Evolutionary conservation across 1,140 invertebrate genomes (phyloP).

Genomic region (Idris sp.): DNA sequence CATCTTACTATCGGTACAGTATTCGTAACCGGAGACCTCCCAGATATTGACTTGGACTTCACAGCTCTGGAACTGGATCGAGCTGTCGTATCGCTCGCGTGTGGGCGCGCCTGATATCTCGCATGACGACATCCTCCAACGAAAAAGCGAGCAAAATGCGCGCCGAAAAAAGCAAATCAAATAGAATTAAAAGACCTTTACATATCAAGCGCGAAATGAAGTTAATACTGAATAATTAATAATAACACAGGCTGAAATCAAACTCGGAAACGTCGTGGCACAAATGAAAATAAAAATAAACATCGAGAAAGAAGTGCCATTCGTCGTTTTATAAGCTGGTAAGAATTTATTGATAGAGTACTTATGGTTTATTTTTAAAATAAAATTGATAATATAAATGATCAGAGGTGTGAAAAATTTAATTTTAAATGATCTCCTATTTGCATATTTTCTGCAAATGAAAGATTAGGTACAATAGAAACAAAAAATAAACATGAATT

Average conservation of each 20-base stretch:
- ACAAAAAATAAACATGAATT: no score
- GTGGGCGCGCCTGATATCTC: slow-evolving; percentile 62
- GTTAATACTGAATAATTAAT: slow-evolving; percentile 60
- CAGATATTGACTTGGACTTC: slow-evolving; percentile 57
- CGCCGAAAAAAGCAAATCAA: slow-evolving; percentile 23
- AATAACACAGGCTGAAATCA: slow-evolving; percentile 47
- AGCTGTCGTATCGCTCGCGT: slow-evolving; percentile 63
- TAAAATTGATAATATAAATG: no score
- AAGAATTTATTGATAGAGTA: no score
- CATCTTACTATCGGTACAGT: slow-evolving; percentile 61
- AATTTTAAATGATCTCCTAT: no score
- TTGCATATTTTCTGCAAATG: no score
- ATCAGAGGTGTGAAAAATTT: no score
- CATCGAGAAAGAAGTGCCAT: no score
- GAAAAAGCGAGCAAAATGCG: slow-evolving; percentile 36
- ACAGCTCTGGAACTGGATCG: slow-evolving; percentile 60
- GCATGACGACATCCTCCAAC: slow-evolving; percentile 56
- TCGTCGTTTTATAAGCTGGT: no score
- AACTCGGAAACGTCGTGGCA: slow-evolving; percentile 10
- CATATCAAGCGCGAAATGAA: slow-evolving; percentile 50
- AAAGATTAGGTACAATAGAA: no score
- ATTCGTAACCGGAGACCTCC: slow-evolving; percentile 62
- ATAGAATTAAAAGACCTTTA: slow-evolving; percentile 25
- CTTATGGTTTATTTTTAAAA: no score
- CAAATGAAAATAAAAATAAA: no score